Evolutionary conservation across 2,797 vertebrate genomes (phyloP), one percentile per base, ranked within the genome.

Genomic region (Molothrus ater): DNA sequence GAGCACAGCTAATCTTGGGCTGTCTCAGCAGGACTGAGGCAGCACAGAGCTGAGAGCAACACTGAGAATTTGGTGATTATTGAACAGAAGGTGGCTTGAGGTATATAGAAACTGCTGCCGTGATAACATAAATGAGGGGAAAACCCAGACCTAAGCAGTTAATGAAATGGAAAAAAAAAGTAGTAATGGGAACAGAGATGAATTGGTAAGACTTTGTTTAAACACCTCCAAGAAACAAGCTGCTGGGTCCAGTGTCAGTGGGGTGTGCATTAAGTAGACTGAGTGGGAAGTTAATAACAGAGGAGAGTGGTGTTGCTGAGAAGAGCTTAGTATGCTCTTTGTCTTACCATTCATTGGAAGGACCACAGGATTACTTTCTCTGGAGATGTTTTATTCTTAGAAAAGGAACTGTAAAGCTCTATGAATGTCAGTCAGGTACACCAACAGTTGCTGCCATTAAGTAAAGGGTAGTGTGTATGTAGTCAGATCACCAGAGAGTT

Each of bases 201-300:
- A 95, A 94, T 86, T 81, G 53, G 38, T 73, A 68, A 76, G 71
- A 59, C 32, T 82, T 92, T 66, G 47, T 73, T 84, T 54, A 87
- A 85, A 45, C 34, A 68, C 40, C 59, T 86, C 45, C 25, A 54
- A 86, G 93, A 88, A 94, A 63, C 42, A 51, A 80, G 42, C 74
- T 94, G 74, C 91, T 76, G 34, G 45, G 92, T 71, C 71, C 45
- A 20, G 60, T 50, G 56, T 93, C 73, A 76, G 74, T 73, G 86
- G 92, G 92, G 71, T 84, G 80, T 63, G 40, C 34, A 48, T 80
- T 85, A 94, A 45, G 47, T 25, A n/a, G 54, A 17, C 68, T 82
- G 91, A 88, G 71, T 89, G 86, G 93, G 80, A 95, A 90, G 88
- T 71, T 93, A 82, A 73, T 73, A 64, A 88, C 22, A 78, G 71